These are phyloP conservation scores for Ephestia elutella DNA, from an alignment of 1,140 invertebrate genomes.

Conservation along the genomic window DNA sequence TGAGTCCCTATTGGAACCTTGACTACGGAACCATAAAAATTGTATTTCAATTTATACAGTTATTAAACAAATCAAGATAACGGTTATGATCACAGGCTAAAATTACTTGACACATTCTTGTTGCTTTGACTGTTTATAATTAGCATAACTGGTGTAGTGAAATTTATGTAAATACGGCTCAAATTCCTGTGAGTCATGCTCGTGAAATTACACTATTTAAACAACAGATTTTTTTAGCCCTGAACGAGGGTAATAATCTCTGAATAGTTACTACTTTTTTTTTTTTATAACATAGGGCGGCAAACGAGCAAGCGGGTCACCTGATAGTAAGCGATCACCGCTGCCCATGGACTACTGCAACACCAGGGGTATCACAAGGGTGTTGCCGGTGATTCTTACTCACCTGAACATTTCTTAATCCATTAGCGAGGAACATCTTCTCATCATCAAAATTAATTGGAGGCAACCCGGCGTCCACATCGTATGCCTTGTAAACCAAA, in stretches of 20 bases:
- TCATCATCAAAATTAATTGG: slow-evolving; percentile 30
- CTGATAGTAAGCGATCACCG: too few species aligned
- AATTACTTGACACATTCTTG: neutral
- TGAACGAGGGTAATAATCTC: too few species aligned
- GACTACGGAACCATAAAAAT: too few species aligned
- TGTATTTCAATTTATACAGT: neutral
- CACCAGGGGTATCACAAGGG: too few species aligned
- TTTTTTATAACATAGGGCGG: slow-evolving; percentile 7
- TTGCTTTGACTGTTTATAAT: neutral
- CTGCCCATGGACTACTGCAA: too few species aligned
- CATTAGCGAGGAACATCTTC: slow-evolving; percentile 62
- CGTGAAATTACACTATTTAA: too few species aligned
- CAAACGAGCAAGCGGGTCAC: too few species aligned
- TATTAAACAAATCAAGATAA: neutral
- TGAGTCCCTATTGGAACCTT: too few species aligned
- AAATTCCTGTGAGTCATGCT: too few species aligned
- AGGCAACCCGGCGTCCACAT: slow-evolving; percentile 38
- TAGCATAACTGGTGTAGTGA: neutral
- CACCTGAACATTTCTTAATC: slow-evolving; percentile 63
- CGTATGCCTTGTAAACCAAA: slow-evolving; percentile 51
- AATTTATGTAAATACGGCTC: neutral
- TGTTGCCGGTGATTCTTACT: too few species aligned
- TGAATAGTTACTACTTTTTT: too few species aligned
- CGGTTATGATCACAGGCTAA: neutral
- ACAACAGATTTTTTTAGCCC: too few species aligned